Conservation (phyloP, 2,888 invertebrate genomes). For the Molanna angustata region DNA sequence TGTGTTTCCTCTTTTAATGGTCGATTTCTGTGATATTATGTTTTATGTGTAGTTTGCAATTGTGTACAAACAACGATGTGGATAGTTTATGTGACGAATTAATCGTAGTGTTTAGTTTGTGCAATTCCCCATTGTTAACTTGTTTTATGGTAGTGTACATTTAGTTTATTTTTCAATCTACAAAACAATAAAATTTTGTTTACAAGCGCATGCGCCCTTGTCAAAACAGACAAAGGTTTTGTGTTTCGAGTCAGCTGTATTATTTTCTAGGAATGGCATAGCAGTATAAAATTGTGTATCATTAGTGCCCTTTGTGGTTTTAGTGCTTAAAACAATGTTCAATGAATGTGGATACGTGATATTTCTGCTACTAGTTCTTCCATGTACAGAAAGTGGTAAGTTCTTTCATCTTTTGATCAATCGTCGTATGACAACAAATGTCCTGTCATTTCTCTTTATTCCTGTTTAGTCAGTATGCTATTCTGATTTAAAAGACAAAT, state of each 20-base stretch:
- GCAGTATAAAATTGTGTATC: slow-evolving; percentile 39
- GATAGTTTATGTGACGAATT: slow-evolving; percentile 21
- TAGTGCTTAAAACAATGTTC: slow-evolving; percentile 36
- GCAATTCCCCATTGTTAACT: slow-evolving; percentile 16
- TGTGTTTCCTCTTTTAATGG: too few relatives aligned
- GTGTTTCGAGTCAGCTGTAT: slow-evolving; percentile 59
- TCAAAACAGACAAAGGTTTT: slow-evolving; percentile 61
- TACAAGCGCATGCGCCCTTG: slow-evolving; percentile 57
- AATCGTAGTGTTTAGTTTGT: background rate
- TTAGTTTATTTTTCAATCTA: slow-evolving; percentile 24
- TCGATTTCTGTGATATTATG: too few relatives aligned
- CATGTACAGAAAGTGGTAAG: slow-evolving; percentile 71
- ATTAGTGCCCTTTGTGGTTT: slow-evolving; percentile 36
- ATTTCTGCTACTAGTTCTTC: slow-evolving; percentile 65
- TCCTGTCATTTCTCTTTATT: too few relatives aligned
- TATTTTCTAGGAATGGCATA: slow-evolving; percentile 55
- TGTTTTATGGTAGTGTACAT: slow-evolving; percentile 15
- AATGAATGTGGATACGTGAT: slow-evolving; percentile 56
- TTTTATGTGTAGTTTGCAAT: too few relatives aligned
- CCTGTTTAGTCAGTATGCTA: too few relatives aligned
- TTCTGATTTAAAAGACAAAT: too few relatives aligned
- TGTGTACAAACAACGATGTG: slow-evolving; percentile 24
- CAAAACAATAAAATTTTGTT: slow-evolving; percentile 38
- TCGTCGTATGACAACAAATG: too few relatives aligned
- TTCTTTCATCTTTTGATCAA: too few relatives aligned